A percentile compares a stretch with the other conserved stretches of the same genome.
These are phyloP conservation scores for Malurus cyaneus DNA, from an alignment of 2,113 vertebrate genomes.

Conservation along the genomic window DNA sequence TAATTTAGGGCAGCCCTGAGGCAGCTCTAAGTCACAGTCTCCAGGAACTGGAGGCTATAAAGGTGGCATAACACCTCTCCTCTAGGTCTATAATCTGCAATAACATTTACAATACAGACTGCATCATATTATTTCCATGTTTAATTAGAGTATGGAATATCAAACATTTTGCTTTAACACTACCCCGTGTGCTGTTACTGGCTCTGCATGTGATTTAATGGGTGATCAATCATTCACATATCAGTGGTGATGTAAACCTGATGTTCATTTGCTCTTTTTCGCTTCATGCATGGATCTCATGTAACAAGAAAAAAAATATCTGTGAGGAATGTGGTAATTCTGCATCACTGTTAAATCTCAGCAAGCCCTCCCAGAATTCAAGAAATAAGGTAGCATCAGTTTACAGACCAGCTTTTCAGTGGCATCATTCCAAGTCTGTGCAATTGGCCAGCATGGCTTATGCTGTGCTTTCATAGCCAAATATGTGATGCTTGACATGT, in stretches of 20 bases:
- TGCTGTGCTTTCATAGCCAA: slow-evolving; percentile 59
- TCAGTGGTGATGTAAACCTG: slow-evolving; percentile 58
- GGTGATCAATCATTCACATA: slow-evolving; percentile 67
- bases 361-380: slow-evolving; percentile 41
- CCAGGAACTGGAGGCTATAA: slow-evolving; percentile 54
- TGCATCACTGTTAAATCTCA: slow-evolving; percentile 52
- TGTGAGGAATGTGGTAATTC: slow-evolving; percentile 34
- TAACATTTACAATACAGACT: slow-evolving; percentile 64
- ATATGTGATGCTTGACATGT: slow-evolving; percentile 71
- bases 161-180: slow-evolving; percentile 57
- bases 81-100: slow-evolving; percentile 63
- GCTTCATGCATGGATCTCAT: slow-evolving; percentile 40
- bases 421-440: slow-evolving; percentile 36
- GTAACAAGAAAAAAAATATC: slow-evolving; percentile 52
- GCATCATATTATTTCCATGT: slow-evolving; percentile 53
- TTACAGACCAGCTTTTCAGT: slow-evolving; percentile 45
- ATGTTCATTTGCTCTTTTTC: slow-evolving; percentile 63
- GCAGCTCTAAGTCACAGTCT: slow-evolving; percentile 60
- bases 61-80: slow-evolving; percentile 65
- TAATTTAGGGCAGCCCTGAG: slow-evolving; percentile 70
- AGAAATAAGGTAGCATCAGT: slow-evolving; percentile 54
- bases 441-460: slow-evolving; percentile 41
- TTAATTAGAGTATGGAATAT: slow-evolving; percentile 58
- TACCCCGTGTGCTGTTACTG: slow-evolving; percentile 55
- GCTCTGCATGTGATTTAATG: slow-evolving; percentile 60